Base-by-base conservation (phyloP, 2,797 vertebrate species). In the Danio albolineatus region DNA sequence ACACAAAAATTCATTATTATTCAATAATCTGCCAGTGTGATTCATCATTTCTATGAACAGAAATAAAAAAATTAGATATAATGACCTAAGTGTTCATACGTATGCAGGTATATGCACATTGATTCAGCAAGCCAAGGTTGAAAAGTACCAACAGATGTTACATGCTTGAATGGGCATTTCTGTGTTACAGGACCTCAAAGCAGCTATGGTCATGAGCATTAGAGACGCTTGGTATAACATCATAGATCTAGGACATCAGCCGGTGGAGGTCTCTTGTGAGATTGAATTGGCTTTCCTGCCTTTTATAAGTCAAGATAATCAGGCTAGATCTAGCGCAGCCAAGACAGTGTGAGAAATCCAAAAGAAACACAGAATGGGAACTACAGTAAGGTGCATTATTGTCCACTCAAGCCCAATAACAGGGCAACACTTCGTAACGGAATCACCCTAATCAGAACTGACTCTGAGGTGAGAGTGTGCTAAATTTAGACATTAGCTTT, bases 321-420 rank as follows among this genome's bases (percentile, higher is more conserved):
- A 83, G 83, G 72, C 78, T 77, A 76, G 53, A 60, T 73, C 38
- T 39, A 81, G 54, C 66, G 73, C 59, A 71, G 39, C 19, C 59
- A 65, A 70, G 65, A 76, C 51, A 51, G 38, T 71, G 54, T 77
- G 12, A 56, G 41, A 62, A 38, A 74, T 43, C 38, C n/a, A 12
- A 69, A 81, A 85, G 83, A 89, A 89, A 90, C 85, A 82, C 83
- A 81, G 83, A 81, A 83, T 88, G 82, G 76, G 67, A 38, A 86
- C 82, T 79, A 84, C 90, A 92, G 91, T 92, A 89, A 88, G 88
- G 87, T 91, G 57, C 8, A 72, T 91, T 90, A 86, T 88, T 86
- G 73, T 88, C 86, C 74, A 46, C 59, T 60, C 19, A 44, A 80
- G 75, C 84, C 82, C 73, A 73, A 65, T 86, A 85, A 84, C 88